phyloP scores from a whole-genome alignment of 64 coral and sea anemone genomes.

The Cladopsammia gracilis region DNA sequence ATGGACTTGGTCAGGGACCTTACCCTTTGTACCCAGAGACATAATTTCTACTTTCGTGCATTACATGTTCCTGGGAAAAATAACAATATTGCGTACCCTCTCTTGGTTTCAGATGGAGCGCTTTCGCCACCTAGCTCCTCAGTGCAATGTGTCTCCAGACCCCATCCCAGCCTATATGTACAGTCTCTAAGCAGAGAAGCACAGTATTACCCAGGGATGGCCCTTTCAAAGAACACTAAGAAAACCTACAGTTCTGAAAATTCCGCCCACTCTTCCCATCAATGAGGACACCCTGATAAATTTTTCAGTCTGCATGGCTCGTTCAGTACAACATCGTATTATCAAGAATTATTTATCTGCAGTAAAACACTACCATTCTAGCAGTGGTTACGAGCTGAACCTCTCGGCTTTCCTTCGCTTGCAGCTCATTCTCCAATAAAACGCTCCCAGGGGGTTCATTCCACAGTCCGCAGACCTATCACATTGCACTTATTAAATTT shows the following conservation, averaged over 20 bases:
- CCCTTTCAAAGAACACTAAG: too few species aligned
- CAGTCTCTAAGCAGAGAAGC: too few species aligned
- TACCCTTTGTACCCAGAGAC: not conserved
- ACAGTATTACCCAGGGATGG: not conserved
- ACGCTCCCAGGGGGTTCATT: not conserved
- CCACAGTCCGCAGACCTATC: not conserved
- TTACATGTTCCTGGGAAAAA: too few species aligned
- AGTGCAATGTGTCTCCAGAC: not conserved
- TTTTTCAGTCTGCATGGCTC: not conserved
- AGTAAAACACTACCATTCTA: constrained; percentile 2
- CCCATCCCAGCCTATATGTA: not conserved
- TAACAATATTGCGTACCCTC: constrained; percentile 25
- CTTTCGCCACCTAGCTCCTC: too few species aligned
- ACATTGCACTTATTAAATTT: constrained; percentile 7
- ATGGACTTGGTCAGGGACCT: too few species aligned
- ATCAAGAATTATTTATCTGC: constrained; percentile 7
- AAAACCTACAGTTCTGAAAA: not conserved
- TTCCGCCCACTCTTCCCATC: not conserved
- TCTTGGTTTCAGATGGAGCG: constrained; percentile 33
- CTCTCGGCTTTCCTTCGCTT: not conserved
- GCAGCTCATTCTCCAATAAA: not conserved
- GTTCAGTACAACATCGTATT: not conserved
- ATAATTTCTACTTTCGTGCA: constrained; percentile 9
- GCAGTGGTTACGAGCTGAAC: not conserved
- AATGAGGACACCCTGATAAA: too few species aligned